Base-by-base conservation (phyloP, 1,140 invertebrate species). In the Adelges cooleyi region DNA sequence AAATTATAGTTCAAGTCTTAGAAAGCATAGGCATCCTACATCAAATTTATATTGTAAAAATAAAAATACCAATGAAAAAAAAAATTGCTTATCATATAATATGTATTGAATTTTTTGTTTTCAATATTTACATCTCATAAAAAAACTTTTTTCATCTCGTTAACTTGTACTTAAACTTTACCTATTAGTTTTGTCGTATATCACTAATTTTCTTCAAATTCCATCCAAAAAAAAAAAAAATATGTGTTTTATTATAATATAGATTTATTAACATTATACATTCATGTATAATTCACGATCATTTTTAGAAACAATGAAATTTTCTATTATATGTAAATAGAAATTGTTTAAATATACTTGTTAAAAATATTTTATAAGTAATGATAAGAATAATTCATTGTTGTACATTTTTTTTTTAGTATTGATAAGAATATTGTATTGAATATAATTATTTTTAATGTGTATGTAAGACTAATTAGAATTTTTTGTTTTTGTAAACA, bases 301-400 rank as follows among this genome's bases (percentile, higher is more conserved):
- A 46, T 25, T 56, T 44, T 44, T 62, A 62, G 56, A 48, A 20
- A 15, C 56, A 46, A 62, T 25, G 23, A 25, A 33, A 46, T 62
- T 62, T 62, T 62, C 56, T 62, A 62, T 48, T 46, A 22, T 62
- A 42, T 62, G 56, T 62, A 62, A 48, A 62, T 62, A 62, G 23
- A 59, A 62, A 46, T 62, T 62, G 56, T 62, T 62, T 62, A 46
- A 62, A 62, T 25, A 59, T 48, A 62, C 56, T 62, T 62, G 56
- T 62, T 62, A 62, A 62, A 62, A 29, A 48, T 59, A 62, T 62
- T 62, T 62, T 46, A 59, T 62, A 62, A 62, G 38, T 62, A 33
- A 33, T 33, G 11, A 33, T 62, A 27, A 62, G 27, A 42, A 62
- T 25, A 59, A 59, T 36, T 62, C 42, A 48, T 62, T 62, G 56